Evolutionary conservation across 2,113 vertebrate species (phyloP).

Genomic region (Mellivora capensis): DNA sequence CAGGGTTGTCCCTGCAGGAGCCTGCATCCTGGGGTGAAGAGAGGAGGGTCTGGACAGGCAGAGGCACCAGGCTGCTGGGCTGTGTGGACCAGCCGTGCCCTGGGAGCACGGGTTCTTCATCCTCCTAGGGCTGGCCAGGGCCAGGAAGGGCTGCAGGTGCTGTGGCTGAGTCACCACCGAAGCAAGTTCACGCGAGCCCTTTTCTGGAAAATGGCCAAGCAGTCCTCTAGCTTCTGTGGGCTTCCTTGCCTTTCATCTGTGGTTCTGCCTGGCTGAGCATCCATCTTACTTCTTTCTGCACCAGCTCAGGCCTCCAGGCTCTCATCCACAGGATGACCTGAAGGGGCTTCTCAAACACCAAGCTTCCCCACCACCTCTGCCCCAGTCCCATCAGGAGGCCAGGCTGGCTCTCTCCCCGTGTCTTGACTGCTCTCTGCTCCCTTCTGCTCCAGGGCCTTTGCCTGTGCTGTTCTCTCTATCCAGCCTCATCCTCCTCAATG

Average conservation of each 20-base stretch:
- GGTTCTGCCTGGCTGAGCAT: not conserved
- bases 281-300: accelerated
- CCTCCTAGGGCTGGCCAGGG: not conserved
- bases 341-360: not conserved
- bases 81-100: accelerated
- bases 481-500: not conserved
- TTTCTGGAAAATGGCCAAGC: not conserved
- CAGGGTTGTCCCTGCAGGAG: not conserved
- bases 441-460: not conserved
- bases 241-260: not conserved
- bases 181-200: not conserved
- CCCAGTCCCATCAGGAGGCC: not conserved
- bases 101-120: accelerated
- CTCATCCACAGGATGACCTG: accelerated
- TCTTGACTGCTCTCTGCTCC: no score
- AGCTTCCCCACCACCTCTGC: not conserved
- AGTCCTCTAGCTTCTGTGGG: accelerated
- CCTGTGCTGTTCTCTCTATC: not conserved
- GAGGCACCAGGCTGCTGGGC: not conserved
- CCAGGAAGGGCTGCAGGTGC: not conserved
- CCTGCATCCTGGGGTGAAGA: not conserved
- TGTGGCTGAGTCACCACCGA: not conserved
- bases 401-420: accelerated
- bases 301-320: not conserved
- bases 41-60: not conserved